Evolutionary conservation across 2,113 vertebrate species (phyloP).

Genomic region (Taurulus bubalis): DNA sequence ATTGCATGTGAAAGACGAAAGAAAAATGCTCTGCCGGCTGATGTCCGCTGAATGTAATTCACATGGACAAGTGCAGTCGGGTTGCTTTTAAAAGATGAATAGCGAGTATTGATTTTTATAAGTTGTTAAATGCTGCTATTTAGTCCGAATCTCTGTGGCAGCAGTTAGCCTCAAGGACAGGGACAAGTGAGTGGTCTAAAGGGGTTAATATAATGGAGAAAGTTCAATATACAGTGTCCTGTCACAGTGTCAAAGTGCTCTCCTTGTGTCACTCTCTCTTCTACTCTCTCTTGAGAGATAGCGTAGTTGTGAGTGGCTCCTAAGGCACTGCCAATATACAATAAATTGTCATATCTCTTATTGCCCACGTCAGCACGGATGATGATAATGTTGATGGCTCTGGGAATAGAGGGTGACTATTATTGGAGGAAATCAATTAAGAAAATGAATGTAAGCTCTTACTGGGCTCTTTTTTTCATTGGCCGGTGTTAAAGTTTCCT

Average conservation of each 20-base stretch:
- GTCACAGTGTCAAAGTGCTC: slow-evolving; percentile 68
- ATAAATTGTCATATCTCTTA: slow-evolving; percentile 83
- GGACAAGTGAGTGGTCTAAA: slow-evolving; percentile 35
- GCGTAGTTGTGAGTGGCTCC: slow-evolving; percentile 47
- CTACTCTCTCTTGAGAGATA: slow-evolving; percentile 56
- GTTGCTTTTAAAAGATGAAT: slow-evolving; percentile 77
- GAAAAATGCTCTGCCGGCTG: slow-evolving; percentile 33
- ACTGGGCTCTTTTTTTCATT: slow-evolving; percentile 70
- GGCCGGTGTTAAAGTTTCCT: slow-evolving; percentile 62
- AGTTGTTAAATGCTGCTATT: slow-evolving; percentile 70
- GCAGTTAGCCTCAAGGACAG: slow-evolving; percentile 65
- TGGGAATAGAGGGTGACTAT: slow-evolving; percentile 75
- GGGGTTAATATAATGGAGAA: slow-evolving; percentile 58
- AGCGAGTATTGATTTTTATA: slow-evolving; percentile 75
- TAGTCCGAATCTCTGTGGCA: slow-evolving; percentile 54
- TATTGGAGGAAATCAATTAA: slow-evolving; percentile 89
- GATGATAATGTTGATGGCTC: slow-evolving; percentile 76
- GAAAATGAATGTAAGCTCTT: slow-evolving; percentile 89
- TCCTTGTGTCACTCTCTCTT: slow-evolving; percentile 44
- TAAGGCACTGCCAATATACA: slow-evolving; percentile 67
- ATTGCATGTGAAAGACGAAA: slow-evolving; percentile 27
- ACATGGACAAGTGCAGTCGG: slow-evolving; percentile 70
- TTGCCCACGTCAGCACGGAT: slow-evolving; percentile 74
- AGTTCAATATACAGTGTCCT: slow-evolving; percentile 61
- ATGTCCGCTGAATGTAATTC: slow-evolving; percentile 68